Percentiles rank a stretch among this genome's conserved stretches.
Evolutionary conservation across 2,888 invertebrate species (phyloP).

Genomic region (Platerodrilus igneus): DNA sequence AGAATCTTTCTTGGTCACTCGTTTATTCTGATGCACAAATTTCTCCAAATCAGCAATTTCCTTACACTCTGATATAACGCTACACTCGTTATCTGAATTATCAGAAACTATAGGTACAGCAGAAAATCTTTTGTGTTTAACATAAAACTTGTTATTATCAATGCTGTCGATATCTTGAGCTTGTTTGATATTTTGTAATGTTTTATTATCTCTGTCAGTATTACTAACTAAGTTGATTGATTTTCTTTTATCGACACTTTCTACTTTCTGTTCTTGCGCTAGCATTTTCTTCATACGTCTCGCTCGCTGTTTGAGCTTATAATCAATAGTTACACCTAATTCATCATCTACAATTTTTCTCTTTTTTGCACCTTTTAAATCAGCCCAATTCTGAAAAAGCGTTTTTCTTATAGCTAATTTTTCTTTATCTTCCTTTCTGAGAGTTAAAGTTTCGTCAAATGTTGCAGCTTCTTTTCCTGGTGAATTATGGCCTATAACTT

Average conservation of each 20-base stretch:
- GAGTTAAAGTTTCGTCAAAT: slow-evolving; percentile 39
- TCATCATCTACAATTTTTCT: slow-evolving; percentile 56
- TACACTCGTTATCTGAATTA: no score
- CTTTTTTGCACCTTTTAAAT: slow-evolving; percentile 58
- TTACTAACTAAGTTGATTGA: slow-evolving; percentile 6
- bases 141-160: no score
- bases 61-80: no score
- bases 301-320: slow-evolving; percentile 58
- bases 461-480: slow-evolving; percentile 53
- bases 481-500: slow-evolving; percentile 60
- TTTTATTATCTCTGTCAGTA: slow-evolving; percentile 17
- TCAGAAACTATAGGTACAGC: no score
- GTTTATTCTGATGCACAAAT: no score
- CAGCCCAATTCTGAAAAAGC: slow-evolving; percentile 59
- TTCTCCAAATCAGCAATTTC: no score
- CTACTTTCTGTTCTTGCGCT: slow-evolving; percentile 7
- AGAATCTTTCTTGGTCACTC: no score
- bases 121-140: no score
- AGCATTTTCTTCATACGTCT: slow-evolving; percentile 53
- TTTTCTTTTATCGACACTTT: neutral
- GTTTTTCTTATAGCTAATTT: slow-evolving; percentile 48
- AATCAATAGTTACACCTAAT: slow-evolving; percentile 55
- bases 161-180: no score
- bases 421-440: slow-evolving; percentile 23
- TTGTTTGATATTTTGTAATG: slow-evolving; percentile 13